Base-by-base conservation (phyloP, 2,797 vertebrate genomes). In the Mico argentatus region DNA sequence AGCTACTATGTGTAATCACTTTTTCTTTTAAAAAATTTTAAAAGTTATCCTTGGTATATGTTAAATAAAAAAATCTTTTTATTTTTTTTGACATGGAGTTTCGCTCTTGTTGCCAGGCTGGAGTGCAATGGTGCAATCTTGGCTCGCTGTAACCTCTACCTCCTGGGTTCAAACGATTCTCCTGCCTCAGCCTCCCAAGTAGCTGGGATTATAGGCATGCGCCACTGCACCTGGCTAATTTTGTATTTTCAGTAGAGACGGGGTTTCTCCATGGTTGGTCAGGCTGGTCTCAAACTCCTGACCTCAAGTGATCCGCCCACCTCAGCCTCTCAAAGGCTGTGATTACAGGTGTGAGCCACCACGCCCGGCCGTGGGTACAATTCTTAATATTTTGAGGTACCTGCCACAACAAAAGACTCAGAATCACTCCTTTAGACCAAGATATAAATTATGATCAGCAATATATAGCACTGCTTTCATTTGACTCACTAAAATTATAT, bases 341-440 rank as follows among this genome's bases (percentile, higher is more conserved):
- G 64, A 67, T 67, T 67, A 67, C 33, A 67, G 64, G 64, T 30
- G 3, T 67, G 33, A 67, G 64, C 64, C 64, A 67, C 64, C 33
- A 17, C 17, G 33, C 64, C 64, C 7, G 15, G 64, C 64, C 4
- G 33, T n/a, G 33, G 36, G 75, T 19, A 87, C 13, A 91, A 93
- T 88, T 87, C 39, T 91, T 84, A 94, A 76, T 84, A 91, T 20
- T 86, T 19, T 48, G 44, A 86, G 50, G 30, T 44, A 81, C 2
- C 2, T 13, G 39, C 17, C 41, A 84, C 48, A 87, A 70, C 96
- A 92, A 81, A n/a, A 81, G 76, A 88, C 13, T 88, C 33, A 80
- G 73, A 94, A 88, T 89, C 55, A 94, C 44, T 92, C 48, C 55
- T 84, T 46, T 50, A 94, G 82, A 85, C 11, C n/a, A 92, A 85